A percentile compares a stretch with the other conserved stretches of the same genome.
Conservation (phyloP, 1,140 invertebrate species). For the Galleria mellonella region DNA sequence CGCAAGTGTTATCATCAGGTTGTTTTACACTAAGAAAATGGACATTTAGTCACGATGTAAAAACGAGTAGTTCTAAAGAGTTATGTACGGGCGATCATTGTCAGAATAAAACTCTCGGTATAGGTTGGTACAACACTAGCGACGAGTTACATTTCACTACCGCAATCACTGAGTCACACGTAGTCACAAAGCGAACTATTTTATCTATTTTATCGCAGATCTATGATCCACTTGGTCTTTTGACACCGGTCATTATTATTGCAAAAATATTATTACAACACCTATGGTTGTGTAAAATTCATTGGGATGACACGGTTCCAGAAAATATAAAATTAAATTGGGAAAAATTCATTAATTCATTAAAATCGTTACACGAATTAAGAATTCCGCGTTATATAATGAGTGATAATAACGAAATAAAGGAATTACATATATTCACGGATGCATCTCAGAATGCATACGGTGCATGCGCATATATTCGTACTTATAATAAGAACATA, state of each 20-base stretch:
- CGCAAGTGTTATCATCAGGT: slow-evolving; percentile 12
- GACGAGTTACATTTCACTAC: slow-evolving; percentile 12
- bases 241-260: slow-evolving; percentile 5
- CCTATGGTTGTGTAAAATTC: slow-evolving; percentile 11
- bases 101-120: slow-evolving; percentile 4
- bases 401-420: not conserved
- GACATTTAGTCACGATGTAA: slow-evolving; percentile 15
- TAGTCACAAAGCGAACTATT: slow-evolving; percentile 11
- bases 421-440: slow-evolving; percentile 10
- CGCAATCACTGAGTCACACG: not conserved
- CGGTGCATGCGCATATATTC: slow-evolving; percentile 9
- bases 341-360: not conserved
- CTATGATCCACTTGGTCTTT: slow-evolving; percentile 11
- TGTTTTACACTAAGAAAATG: slow-evolving; percentile 21
- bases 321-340: not conserved
- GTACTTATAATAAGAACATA: slow-evolving; percentile 5
- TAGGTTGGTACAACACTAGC: not conserved
- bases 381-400: slow-evolving; percentile 10
- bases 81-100: slow-evolving; percentile 11
- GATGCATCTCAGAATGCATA: slow-evolving; percentile 4
- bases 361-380: not conserved
- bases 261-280: slow-evolving; percentile 14
- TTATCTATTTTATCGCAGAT: slow-evolving; percentile 9
- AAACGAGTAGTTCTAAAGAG: slow-evolving; percentile 1
- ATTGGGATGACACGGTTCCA: slow-evolving; percentile 8